Evolutionary conservation across 1,140 invertebrate genomes (phyloP).

Genomic region (Homalodisca vitripennis): DNA sequence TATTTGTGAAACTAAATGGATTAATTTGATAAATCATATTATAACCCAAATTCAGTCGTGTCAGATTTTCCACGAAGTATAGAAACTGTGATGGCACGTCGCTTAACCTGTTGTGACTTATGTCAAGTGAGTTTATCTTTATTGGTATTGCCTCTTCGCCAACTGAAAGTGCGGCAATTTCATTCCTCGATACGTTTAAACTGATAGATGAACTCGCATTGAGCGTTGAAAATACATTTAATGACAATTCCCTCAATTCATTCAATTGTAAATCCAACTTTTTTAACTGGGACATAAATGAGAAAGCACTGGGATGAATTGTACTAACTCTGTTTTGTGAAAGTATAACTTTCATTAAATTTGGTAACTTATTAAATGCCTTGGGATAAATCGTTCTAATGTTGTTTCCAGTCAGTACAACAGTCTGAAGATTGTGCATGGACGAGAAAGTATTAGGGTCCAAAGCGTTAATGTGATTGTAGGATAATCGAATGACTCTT

Average conservation of each 20-base stretch:
- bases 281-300: conserved; percentile 63
- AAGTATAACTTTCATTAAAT: conserved; percentile 66
- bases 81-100: conserved; percentile 65
- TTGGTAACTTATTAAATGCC: conserved; percentile 64
- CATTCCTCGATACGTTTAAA: conserved; percentile 69
- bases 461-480: conserved; percentile 65
- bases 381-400: conserved; percentile 56
- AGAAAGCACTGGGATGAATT: conserved; percentile 62
- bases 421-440: conserved; percentile 63
- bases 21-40: conserved; percentile 71
- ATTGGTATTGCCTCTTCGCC: conserved; percentile 52
- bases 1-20: conserved; percentile 66
- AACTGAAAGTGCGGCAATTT: conserved; percentile 59
- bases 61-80: conserved; percentile 58
- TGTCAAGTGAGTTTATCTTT: conserved; percentile 65
- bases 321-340: conserved; percentile 63
- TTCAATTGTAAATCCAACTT: conserved; percentile 73
- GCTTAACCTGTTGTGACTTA: conserved; percentile 64
- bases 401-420: conserved; percentile 70
- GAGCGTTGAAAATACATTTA: conserved; percentile 65
- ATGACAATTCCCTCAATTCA: conserved; percentile 62
- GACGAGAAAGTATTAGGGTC: conserved; percentile 62
- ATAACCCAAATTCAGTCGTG: conserved; percentile 67
- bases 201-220: conserved; percentile 58
- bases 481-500: conserved; percentile 71